Percentiles rank a stretch among this genome's conserved stretches.
These are phyloP conservation scores for Mus caroli DNA, from an alignment of 2,797 vertebrate genomes.

Conservation along the genomic window DNA sequence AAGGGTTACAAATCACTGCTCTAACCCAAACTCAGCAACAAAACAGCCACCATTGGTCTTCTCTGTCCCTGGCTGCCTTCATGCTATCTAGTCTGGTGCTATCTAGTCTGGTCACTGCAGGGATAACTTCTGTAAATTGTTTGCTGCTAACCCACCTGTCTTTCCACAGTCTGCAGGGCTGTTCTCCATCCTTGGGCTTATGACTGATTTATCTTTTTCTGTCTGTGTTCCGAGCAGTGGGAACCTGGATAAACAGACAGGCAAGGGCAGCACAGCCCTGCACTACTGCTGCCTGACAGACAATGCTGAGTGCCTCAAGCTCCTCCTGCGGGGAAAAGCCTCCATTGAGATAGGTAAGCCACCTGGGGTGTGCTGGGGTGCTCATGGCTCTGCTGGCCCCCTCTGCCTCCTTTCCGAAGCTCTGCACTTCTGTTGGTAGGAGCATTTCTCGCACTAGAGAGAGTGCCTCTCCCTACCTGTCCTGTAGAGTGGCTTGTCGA, in stretches of 20 bases:
- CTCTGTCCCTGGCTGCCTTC: too few relatives aligned
- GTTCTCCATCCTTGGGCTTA: not conserved
- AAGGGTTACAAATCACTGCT: not conserved
- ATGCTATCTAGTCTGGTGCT: rapidly evolving
- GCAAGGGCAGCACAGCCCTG: slow-evolving; percentile 97
- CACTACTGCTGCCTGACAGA: slow-evolving; percentile 99
- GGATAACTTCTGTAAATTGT: rapidly evolving
- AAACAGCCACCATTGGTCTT: not conserved
- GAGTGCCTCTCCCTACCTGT: not conserved
- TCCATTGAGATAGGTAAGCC: slow-evolving; percentile 97
- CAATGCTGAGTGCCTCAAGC: slow-evolving; percentile 98
- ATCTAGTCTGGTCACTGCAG: rapidly evolving
- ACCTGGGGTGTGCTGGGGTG: too few relatives aligned
- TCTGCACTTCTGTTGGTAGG: not conserved
- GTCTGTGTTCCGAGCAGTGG: slow-evolving; percentile 87
- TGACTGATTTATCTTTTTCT: not conserved
- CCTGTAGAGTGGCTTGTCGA: not conserved
- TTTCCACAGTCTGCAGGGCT: rapidly evolving
- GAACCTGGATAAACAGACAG: slow-evolving; percentile 98
- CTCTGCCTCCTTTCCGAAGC: not conserved
- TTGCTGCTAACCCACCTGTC: rapidly evolving
- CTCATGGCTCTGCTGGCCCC: not conserved
- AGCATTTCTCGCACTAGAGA: not conserved
- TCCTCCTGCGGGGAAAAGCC: slow-evolving; percentile 97
- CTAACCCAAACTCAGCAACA: not conserved